Evolutionary conservation across 2,113 vertebrate genomes (phyloP), one percentile per base, ranked within the genome.

Genomic region (Paramisgurnus dabryanus): DNA sequence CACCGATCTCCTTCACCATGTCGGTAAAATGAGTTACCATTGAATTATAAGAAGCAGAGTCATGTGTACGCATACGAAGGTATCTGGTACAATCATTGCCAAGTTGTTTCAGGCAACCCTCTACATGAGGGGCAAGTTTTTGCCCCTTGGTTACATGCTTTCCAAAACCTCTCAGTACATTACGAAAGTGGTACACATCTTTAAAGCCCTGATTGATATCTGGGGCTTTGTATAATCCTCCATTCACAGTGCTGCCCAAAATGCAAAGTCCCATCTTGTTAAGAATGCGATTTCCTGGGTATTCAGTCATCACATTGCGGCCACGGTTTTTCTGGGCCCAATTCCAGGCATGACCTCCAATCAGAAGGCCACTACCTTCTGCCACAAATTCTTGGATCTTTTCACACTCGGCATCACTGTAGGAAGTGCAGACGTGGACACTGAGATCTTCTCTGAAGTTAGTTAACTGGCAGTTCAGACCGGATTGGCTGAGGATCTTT

Each of bases 251-350:
- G 39, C 81, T 69, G 7, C 76, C 88, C 83, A 95, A 78, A 63
- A 98, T 78, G 79, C 92, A 95, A 83, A 98, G 82, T 41, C 96
- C 96, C 79, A 98, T 94, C 69, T 86, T 87, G 84, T 92, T 97
- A 63, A 98, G 91, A 70, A 97, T 92, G 69, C 89, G 92, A 87
- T 97, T 97, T 70, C 93, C 95, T 22, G 94, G 83, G 86, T 92
- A 95, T 0, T 86, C 81, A 1, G 90, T 91, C 77, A 96, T 10
- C 0, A 55, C n/a, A 2, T 90, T 92, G 69, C n/a, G 3, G 6
- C 84, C 82, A 0, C 2, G 49, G 63, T 94, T 82, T 9, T 81
- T 75, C 17, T 90, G 88, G 2, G 92, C 90, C 95, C 95, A 96
- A 83, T 87, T 80, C 95, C 95, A 95, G 84, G 92, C 88, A 40